A percentile compares a stretch with the other conserved stretches of the same genome.
These are phyloP conservation scores for Allacma fusca DNA, from an alignment of 2,888 invertebrate species.

Conservation along the genomic window DNA sequence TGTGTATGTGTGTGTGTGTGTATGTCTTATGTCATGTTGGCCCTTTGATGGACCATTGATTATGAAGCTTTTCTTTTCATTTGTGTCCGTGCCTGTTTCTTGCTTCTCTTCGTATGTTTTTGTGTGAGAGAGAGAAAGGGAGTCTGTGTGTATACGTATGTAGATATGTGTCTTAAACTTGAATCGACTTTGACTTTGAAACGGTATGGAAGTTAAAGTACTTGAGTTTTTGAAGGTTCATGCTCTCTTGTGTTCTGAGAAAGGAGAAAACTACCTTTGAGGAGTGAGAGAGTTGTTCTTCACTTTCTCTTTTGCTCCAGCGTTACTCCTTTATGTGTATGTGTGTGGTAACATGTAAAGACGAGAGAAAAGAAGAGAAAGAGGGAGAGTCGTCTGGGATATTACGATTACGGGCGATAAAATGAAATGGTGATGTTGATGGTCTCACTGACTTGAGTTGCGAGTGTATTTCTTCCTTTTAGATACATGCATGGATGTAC, in stretches of 20 bases:
- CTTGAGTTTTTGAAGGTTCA: conserved; percentile 16
- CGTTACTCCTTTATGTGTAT: background rate
- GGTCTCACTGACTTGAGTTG: conserved; percentile 38
- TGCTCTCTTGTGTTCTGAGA: background rate
- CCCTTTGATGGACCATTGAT: conserved; percentile 34
- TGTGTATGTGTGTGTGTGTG: background rate
- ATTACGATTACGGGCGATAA: conserved; percentile 40
- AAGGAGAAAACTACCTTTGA: background rate
- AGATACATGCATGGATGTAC: background rate
- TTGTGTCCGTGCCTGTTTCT: background rate
- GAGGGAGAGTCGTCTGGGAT: conserved; percentile 3
- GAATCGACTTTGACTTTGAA: conserved; percentile 28
- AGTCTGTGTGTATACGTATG: background rate
- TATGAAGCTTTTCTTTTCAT: conserved; percentile 4
- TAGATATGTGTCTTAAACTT: conserved; percentile 22
- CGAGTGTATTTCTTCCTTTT: conserved; percentile 10
- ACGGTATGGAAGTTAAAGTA: background rate
- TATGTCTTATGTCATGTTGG: background rate
- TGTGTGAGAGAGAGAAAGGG: too few species aligned
- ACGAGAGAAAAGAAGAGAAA: background rate
- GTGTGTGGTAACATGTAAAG: background rate
- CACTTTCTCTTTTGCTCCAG: background rate
- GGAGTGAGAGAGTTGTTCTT: background rate
- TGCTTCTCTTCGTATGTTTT: background rate
- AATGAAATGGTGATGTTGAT: conserved; percentile 57